phyloP scores from a whole-genome alignment of 2,888 invertebrate genomes.

The Alcis repandata region DNA sequence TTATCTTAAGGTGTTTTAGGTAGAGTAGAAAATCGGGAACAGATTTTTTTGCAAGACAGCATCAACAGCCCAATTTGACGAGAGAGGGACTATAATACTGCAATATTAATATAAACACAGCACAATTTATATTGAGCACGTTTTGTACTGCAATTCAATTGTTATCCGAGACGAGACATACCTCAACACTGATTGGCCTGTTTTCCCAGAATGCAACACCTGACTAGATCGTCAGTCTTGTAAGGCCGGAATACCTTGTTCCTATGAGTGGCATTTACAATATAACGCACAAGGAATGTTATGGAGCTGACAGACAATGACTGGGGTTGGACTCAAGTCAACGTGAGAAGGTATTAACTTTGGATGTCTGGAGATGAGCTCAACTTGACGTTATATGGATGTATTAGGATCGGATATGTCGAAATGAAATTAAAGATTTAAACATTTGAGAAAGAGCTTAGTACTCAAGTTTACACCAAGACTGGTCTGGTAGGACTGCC shows the following conservation, averaged over 20 bases:
- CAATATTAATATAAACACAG: background rate
- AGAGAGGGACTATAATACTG: background rate
- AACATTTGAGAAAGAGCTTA: background rate
- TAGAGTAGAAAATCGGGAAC: too few species aligned
- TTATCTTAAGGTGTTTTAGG: too few species aligned
- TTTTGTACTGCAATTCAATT: background rate
- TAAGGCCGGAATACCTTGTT: constrained; percentile 28
- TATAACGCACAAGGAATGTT: constrained; percentile 36
- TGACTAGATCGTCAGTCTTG: constrained; percentile 23
- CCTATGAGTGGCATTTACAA: constrained; percentile 41
- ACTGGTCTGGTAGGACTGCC: too few species aligned
- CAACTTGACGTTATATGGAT: background rate
- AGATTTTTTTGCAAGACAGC: too few species aligned
- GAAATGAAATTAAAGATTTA: background rate
- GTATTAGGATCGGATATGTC: background rate
- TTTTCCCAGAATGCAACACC: constrained; percentile 26
- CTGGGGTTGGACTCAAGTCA: background rate
- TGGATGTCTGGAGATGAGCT: background rate
- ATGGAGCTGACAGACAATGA: constrained; percentile 9
- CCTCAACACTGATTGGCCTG: constrained; percentile 10
- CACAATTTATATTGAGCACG: background rate
- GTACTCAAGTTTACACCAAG: too few species aligned
- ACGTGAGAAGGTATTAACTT: background rate
- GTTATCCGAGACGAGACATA: background rate
- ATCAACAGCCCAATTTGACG: too few species aligned